These are phyloP conservation scores for Calosoma granatense DNA, from an alignment of 1,140 invertebrate genomes.

Conservation along the genomic window DNA sequence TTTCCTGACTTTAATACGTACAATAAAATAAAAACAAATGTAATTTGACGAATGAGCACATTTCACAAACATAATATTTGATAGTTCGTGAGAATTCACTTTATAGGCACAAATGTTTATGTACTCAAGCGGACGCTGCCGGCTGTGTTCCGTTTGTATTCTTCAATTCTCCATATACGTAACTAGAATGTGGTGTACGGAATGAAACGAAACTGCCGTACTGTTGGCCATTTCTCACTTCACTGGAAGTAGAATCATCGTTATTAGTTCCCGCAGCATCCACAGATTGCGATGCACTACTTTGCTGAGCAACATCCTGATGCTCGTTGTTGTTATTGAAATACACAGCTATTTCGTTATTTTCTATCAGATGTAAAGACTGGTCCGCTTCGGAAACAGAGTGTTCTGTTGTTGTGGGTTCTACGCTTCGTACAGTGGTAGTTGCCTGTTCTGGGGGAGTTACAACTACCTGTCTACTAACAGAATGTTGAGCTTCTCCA, in stretches of 20 bases:
- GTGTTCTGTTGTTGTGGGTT: background rate
- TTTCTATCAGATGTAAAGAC: conserved; percentile 33
- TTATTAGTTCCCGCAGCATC: background rate
- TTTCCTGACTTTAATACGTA: background rate
- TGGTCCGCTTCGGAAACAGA: background rate
- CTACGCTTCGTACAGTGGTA: background rate
- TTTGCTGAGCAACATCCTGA: background rate
- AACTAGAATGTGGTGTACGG: conserved; percentile 18
- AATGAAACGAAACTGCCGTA: conserved; percentile 24
- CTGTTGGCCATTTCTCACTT: conserved; percentile 16
- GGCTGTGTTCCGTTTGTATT: background rate
- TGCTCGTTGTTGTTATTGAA: conserved; percentile 31
- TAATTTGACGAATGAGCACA: background rate
- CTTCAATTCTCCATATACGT: conserved; percentile 17
- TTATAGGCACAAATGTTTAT: conserved; percentile 4
- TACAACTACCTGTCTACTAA: conserved; percentile 18
- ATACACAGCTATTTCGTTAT: conserved; percentile 44
- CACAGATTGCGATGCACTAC: background rate
- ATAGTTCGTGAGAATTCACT: conserved; percentile 4
- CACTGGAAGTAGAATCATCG: background rate
- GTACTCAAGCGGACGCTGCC: background rate
- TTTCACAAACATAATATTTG: background rate
- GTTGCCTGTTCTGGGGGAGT: conserved; percentile 16
- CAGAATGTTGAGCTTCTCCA: conserved; percentile 15
- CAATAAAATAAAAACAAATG: background rate